phyloP scores from a whole-genome alignment of 2,797 vertebrate species.

The Fistularia tabacaria region DNA sequence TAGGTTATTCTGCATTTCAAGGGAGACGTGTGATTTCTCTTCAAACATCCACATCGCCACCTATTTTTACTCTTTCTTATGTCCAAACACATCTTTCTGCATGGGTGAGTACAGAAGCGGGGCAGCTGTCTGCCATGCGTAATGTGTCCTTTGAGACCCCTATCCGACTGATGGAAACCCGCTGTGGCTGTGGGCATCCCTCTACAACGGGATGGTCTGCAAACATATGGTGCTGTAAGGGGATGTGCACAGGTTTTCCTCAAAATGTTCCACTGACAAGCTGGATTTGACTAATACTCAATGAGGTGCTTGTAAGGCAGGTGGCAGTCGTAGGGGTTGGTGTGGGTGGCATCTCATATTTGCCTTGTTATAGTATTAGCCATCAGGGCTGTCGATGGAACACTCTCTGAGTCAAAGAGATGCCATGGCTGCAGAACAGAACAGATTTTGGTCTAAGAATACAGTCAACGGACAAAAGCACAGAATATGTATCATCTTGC shows the following conservation, averaged over 20 bases:
- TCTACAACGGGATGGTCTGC: conserved; percentile 35
- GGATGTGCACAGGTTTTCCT: conserved; percentile 52
- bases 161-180: conserved; percentile 51
- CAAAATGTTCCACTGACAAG: conserved; percentile 50
- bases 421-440: conserved; percentile 8
- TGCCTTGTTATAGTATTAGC: conserved; percentile 27
- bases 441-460: conserved; percentile 1
- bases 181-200: conserved; percentile 26
- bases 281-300: conserved; percentile 52
- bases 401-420: conserved; percentile 2
- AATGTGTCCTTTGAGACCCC: conserved; percentile 60
- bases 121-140: conserved; percentile 70
- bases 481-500: conserved; percentile 18
- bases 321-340: conserved; percentile 17
- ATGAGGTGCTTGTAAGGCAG: conserved; percentile 26
- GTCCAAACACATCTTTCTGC: conserved; percentile 58
- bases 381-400: background rate
- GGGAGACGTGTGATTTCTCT: background rate
- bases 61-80: conserved; percentile 27
- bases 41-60: conserved; percentile 7
- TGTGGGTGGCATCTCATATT: conserved; percentile 20
- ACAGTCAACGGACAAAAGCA: conserved; percentile 1
- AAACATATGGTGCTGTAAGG: conserved; percentile 68
- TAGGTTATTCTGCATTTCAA: conserved; percentile 14
- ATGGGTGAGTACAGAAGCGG: conserved; percentile 38